These are phyloP conservation scores for Phaethornis superciliosus DNA, from an alignment of 2,113 vertebrate species.

Conservation along the genomic window DNA sequence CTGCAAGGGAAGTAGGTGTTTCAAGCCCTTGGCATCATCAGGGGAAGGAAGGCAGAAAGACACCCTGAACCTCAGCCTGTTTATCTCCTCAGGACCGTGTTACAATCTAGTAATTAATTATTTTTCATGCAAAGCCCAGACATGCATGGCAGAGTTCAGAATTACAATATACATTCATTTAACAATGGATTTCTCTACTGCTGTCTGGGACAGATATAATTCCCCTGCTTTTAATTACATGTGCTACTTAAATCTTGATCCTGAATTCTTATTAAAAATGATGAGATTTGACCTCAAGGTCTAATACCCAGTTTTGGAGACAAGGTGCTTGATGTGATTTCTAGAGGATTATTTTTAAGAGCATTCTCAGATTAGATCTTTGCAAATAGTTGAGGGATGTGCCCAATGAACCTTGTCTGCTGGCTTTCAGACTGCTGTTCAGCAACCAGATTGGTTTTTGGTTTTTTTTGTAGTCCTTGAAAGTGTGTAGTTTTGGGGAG, in stretches of 20 bases:
- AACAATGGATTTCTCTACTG: slow-evolving; percentile 7
- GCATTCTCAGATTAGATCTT: slow-evolving; percentile 35
- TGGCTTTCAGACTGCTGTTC: neutral
- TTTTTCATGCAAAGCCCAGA: slow-evolving; percentile 32
- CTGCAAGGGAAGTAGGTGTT: neutral
- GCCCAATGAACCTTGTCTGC: slow-evolving; percentile 2
- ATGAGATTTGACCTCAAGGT: slow-evolving; percentile 63
- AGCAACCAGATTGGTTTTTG: slow-evolving; percentile 5
- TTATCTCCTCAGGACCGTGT: neutral
- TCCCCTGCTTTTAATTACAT: slow-evolving; percentile 42
- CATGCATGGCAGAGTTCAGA: slow-evolving; percentile 26
- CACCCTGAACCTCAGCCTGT: neutral
- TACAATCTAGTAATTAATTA: slow-evolving; percentile 35
- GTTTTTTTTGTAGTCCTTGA: neutral
- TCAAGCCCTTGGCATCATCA: neutral
- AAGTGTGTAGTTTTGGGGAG: neutral
- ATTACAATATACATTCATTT: slow-evolving; percentile 39
- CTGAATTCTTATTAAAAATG: slow-evolving; percentile 57
- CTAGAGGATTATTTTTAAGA: slow-evolving; percentile 65
- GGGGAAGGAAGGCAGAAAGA: neutral
- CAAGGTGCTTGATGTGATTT: slow-evolving; percentile 59
- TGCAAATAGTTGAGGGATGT: neutral
- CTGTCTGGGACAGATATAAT: slow-evolving; percentile 55
- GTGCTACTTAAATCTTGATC: slow-evolving; percentile 51
- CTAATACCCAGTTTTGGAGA: slow-evolving; percentile 60